phyloP scores from a whole-genome alignment of 2,797 vertebrate species.

The Gastrophryne carolinensis region DNA sequence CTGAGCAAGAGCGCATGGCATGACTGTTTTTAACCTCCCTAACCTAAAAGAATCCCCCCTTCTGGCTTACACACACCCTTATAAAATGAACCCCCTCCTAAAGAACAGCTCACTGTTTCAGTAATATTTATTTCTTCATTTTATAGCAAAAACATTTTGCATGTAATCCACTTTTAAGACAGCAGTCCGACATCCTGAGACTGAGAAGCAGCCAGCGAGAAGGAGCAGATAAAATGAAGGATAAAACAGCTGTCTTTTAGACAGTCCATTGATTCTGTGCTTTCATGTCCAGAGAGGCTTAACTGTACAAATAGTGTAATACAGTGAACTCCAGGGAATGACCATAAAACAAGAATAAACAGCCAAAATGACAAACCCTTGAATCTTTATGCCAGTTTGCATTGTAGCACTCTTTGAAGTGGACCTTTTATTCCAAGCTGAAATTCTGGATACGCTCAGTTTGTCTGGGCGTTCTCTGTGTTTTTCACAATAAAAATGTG shows the following conservation, averaged over 20 bases:
- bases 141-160: neutral
- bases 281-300: conserved; percentile 24
- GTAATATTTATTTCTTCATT: neutral
- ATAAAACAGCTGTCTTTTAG: conserved; percentile 38
- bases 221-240: neutral
- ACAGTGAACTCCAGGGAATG: neutral
- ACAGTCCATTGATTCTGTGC: conserved; percentile 26
- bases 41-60: no score
- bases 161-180: neutral
- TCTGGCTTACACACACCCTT: no score
- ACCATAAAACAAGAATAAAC: conserved; percentile 16
- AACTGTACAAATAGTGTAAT: conserved; percentile 29
- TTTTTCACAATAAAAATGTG: no score
- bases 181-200: neutral
- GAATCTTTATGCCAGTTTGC: conserved; percentile 14
- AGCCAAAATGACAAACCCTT: conserved; percentile 31
- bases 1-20: no score
- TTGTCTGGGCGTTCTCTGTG: neutral
- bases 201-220: neutral
- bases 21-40: no score
- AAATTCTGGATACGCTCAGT: neutral
- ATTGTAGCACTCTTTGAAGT: neutral
- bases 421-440: neutral
- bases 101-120: no score
- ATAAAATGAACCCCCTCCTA: no score